Conservation (phyloP, 2,888 invertebrate species). For the Cabera pusaria region DNA sequence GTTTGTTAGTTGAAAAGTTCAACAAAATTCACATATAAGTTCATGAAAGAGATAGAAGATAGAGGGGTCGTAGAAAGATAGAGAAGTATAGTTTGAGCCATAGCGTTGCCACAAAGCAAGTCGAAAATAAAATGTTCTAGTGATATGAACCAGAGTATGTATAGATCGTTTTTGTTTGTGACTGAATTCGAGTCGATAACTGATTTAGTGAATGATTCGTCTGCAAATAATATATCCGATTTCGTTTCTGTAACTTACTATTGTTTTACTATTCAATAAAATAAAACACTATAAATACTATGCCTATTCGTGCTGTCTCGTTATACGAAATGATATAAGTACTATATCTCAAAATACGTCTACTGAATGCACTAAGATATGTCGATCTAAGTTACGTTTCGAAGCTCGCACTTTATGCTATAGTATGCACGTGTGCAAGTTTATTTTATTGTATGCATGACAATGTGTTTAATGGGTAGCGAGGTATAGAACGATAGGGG, state of each 20-base stretch:
- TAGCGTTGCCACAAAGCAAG: conserved; percentile 81
- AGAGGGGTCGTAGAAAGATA: conserved; percentile 41
- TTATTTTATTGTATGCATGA: conserved; percentile 44
- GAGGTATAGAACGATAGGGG: conserved; percentile 34
- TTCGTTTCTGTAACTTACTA: conserved; percentile 30
- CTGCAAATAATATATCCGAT: conserved; percentile 22
- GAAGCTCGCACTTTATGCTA: conserved; percentile 33
- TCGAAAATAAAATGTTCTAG: conserved; percentile 70
- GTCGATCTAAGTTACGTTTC: conserved; percentile 22
- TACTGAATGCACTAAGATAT: conserved; percentile 61
- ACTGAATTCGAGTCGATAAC: conserved; percentile 34
- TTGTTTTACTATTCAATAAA: conserved; percentile 37
- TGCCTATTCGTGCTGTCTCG: conserved; percentile 49
- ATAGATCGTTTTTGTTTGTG: conserved; percentile 38
- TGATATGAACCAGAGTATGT: conserved; percentile 65
- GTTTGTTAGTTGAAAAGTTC: conserved; percentile 29
- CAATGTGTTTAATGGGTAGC: conserved; percentile 43
- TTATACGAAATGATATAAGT: conserved; percentile 34
- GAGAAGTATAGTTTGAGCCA: conserved; percentile 59
- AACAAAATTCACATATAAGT: conserved; percentile 35
- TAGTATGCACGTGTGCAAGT: conserved; percentile 45
- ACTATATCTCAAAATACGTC: conserved; percentile 44
- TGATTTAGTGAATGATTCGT: conserved; percentile 48
- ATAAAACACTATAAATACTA: conserved; percentile 43
- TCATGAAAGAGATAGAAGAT: conserved; percentile 44